phyloP scores from a whole-genome alignment of 2,797 vertebrate species.

The Apodemus agrarius region DNA sequence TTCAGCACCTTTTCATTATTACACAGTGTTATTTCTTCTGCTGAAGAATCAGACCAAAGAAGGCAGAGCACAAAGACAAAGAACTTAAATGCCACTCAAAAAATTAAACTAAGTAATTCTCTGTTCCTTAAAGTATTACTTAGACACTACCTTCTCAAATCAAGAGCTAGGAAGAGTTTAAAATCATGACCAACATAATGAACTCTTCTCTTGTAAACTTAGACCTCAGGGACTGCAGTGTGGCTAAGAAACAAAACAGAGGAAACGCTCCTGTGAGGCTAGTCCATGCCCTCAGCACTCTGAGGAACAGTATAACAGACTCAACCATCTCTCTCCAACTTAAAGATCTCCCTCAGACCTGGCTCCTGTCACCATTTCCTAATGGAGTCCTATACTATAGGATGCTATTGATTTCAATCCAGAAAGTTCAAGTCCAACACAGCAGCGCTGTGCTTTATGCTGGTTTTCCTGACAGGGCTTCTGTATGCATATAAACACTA shows the following conservation, averaged over 20 bases:
- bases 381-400: background rate
- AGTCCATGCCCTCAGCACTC: background rate
- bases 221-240: background rate
- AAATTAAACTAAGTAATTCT: conserved; percentile 28
- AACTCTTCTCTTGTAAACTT: background rate
- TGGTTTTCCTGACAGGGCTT: conserved; percentile 3
- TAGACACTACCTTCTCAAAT: conserved; percentile 41
- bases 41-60: background rate
- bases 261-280: conserved; percentile 32
- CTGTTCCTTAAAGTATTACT: conserved; percentile 42
- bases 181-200: background rate
- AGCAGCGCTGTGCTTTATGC: background rate
- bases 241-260: background rate
- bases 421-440: conserved; percentile 45
- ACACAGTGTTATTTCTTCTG: background rate
- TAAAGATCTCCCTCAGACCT: conserved; percentile 14
- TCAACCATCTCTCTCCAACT: background rate
- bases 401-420: conserved; percentile 1
- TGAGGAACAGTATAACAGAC: background rate
- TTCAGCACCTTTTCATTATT: conserved; percentile 57
- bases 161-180: conserved; percentile 4
- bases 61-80: conserved; percentile 24
- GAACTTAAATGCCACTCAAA: background rate
- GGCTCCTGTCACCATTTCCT: conserved; percentile 36
- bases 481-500: conserved; percentile 13